Percentiles rank a stretch among this genome's conserved stretches.
phyloP scores from a whole-genome alignment of 30 jellyfish, hydroid and myxozoan genomes.

The Turritopsis dohrnii region DNA sequence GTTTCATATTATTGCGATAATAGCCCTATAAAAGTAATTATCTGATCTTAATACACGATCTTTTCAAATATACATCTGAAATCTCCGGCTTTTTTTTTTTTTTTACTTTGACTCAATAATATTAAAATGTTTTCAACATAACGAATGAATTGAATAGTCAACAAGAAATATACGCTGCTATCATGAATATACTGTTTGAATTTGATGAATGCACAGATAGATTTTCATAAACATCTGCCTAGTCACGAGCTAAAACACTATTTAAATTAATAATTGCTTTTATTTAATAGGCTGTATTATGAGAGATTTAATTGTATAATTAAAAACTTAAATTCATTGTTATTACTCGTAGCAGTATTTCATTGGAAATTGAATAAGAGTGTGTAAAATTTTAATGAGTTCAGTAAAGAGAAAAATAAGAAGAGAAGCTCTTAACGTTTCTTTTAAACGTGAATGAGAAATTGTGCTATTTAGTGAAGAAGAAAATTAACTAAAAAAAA shows the following conservation, averaged over 20 bases:
- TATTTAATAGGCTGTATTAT: slow-evolving; percentile 4
- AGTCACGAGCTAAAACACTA: slow-evolving; percentile 31
- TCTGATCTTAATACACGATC: neutral
- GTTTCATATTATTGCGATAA: neutral
- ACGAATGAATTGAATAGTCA: slow-evolving; percentile 7
- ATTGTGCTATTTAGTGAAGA: slow-evolving; percentile 3
- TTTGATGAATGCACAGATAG: neutral
- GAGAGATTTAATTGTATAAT: slow-evolving; percentile 32
- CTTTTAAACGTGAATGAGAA: slow-evolving; percentile 11
- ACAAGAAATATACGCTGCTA: slow-evolving; percentile 4
- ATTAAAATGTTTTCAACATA: slow-evolving; percentile 9
- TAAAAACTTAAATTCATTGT: slow-evolving; percentile 37
- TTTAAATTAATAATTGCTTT: slow-evolving; percentile 30
- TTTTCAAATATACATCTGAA: too few relatives aligned
- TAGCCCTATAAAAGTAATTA: neutral
- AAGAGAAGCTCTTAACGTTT: slow-evolving; percentile 26
- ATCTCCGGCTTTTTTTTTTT: neutral
- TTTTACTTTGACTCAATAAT: neutral
- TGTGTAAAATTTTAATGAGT: slow-evolving; percentile 35
- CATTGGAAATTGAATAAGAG: slow-evolving; percentile 32
- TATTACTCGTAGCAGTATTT: slow-evolving; percentile 21
- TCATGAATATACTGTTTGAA: slow-evolving; percentile 6
- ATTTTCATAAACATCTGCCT: slow-evolving; percentile 30
- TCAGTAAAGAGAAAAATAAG: slow-evolving; percentile 9
- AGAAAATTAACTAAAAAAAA: slow-evolving; percentile 14